A percentile compares a stretch with the other conserved stretches of the same genome.
Evolutionary conservation across 2,888 invertebrate species (phyloP).

Genomic region (Drosophila dives): DNA sequence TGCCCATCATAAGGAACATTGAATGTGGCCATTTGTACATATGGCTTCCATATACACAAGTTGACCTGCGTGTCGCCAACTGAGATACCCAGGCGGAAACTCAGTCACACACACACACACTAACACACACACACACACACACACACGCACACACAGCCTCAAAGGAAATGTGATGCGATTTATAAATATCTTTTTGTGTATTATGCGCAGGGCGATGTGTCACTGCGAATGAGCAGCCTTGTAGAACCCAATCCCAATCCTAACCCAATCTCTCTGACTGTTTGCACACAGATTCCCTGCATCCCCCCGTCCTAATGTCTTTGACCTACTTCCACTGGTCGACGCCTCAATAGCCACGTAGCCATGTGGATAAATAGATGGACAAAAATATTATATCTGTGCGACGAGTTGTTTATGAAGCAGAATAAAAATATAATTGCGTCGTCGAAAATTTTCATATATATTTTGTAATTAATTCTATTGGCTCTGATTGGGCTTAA

Average conservation of each 20-base stretch:
- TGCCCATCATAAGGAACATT: slow-evolving; percentile 44
- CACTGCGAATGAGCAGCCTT: slow-evolving; percentile 43
- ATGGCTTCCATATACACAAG: slow-evolving; percentile 50
- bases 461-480: slow-evolving; percentile 72
- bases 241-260: too few species aligned
- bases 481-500: slow-evolving; percentile 75
- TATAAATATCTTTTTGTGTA: slow-evolving; percentile 58
- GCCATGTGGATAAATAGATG: slow-evolving; percentile 37
- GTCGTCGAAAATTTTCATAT: slow-evolving; percentile 49
- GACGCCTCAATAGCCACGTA: slow-evolving; percentile 32
- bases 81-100: slow-evolving; percentile 26
- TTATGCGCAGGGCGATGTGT: slow-evolving; percentile 62
- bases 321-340: slow-evolving; percentile 61
- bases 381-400: background rate
- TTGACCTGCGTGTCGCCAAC: slow-evolving; percentile 40
- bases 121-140: slow-evolving; percentile 1
- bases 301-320: slow-evolving; percentile 18
- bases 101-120: slow-evolving; percentile 5
- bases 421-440: slow-evolving; percentile 68
- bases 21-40: slow-evolving; percentile 62
- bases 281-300: slow-evolving; percentile 31
- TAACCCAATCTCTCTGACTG: slow-evolving; percentile 11
- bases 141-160: slow-evolving; percentile 11
- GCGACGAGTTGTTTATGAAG: slow-evolving; percentile 51
- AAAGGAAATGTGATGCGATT: slow-evolving; percentile 43